Conservation (phyloP, 2,797 vertebrate species). For the Rhodeus uyekii region DNA sequence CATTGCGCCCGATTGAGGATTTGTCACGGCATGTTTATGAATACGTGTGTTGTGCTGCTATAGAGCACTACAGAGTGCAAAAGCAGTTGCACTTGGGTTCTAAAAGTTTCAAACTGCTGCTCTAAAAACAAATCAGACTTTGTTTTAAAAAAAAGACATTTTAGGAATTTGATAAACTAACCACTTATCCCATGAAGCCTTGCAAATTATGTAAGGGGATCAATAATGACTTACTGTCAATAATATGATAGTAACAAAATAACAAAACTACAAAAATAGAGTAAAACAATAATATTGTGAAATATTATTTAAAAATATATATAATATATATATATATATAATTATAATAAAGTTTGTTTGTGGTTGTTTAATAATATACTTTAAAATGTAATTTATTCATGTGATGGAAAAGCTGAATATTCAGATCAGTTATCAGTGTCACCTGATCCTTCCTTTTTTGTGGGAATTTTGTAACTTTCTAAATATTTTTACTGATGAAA, state of each 20-base stretch:
- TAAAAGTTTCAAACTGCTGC: background rate
- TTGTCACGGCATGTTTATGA: conserved; percentile 31
- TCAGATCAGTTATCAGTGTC: too few species aligned
- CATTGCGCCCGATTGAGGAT: conserved; percentile 20
- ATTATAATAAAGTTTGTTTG: too few species aligned
- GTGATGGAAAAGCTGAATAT: too few species aligned
- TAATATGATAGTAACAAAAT: background rate
- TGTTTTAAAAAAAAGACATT: background rate
- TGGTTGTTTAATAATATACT: too few species aligned
- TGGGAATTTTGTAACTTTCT: too few species aligned
- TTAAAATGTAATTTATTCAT: too few species aligned
- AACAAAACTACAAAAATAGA: too few species aligned
- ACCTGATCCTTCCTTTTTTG: too few species aligned
- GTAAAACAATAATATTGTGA: too few species aligned
- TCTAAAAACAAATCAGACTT: background rate
- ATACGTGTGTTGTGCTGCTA: conserved; percentile 31
- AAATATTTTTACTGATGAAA: too few species aligned
- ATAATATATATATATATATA: too few species aligned
- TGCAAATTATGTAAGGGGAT: background rate
- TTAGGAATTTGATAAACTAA: background rate
- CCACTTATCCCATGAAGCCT: background rate
- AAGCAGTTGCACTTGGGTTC: background rate
- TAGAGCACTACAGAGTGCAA: background rate
- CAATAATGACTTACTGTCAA: background rate
- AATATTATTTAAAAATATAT: too few species aligned